A percentile compares a stretch with the other conserved stretches of the same genome.
phyloP scores from a whole-genome alignment of 2,797 vertebrate species.

The Pterois miles region DNA sequence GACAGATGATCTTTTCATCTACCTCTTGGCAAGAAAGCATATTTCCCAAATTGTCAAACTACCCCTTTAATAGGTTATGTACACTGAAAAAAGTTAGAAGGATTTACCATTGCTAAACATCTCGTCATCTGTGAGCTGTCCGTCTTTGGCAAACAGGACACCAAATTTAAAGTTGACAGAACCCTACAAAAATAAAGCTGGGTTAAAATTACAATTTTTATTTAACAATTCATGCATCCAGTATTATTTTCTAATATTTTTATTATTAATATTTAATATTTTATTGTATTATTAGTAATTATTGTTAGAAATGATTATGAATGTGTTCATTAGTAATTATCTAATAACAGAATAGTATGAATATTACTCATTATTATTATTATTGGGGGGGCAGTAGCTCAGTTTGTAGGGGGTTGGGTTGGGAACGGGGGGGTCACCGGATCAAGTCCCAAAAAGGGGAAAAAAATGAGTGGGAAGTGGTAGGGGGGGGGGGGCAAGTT shows the following conservation, averaged over 20 bases:
- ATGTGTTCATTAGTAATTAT: no score
- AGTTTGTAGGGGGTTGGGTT: no score
- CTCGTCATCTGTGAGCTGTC: constrained; percentile 98
- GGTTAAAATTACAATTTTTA: not conserved
- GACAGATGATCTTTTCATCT: not conserved
- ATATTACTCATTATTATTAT: no score
- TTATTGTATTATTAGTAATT: no score
- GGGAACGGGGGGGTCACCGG: no score
- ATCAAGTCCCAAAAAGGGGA: no score
- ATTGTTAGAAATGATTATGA: no score
- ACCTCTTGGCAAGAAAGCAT: not conserved
- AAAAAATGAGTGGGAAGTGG: no score
- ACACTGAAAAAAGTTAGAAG: not conserved
- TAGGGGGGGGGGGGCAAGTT: no score
- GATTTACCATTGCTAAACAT: constrained; percentile 98
- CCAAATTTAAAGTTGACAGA: constrained; percentile 99
- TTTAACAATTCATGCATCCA: not conserved
- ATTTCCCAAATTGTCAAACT: not conserved
- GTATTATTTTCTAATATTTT: not conserved
- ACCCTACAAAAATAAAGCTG: constrained; percentile 81
- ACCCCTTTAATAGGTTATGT: not conserved
- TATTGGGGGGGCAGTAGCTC: no score
- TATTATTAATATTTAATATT: no score
- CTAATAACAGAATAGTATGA: no score
- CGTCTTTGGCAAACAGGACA: constrained; percentile 96